Evolutionary conservation across 2,113 vertebrate genomes (phyloP).

Genomic region (Myiozetetes cayanensis): DNA sequence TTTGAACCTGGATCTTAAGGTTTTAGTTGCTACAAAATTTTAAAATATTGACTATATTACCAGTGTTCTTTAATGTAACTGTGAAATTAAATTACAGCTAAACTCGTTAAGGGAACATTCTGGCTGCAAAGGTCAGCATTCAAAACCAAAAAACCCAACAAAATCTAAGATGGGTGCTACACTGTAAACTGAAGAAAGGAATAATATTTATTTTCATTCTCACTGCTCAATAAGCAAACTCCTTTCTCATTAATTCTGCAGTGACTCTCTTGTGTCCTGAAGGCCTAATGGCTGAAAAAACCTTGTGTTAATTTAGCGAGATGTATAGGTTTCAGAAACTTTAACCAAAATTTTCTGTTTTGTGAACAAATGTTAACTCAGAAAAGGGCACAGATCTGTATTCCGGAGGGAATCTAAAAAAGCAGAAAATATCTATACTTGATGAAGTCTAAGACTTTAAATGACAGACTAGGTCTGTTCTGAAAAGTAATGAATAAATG

Average conservation of each 20-base stretch:
- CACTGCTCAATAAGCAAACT: background rate
- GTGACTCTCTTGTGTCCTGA: background rate
- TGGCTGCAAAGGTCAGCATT: background rate
- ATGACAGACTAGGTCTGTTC: background rate
- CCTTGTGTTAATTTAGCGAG: rapidly evolving
- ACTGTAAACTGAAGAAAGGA: background rate
- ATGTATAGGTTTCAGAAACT: background rate
- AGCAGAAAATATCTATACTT: background rate
- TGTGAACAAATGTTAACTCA: background rate
- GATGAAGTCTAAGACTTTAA: background rate
- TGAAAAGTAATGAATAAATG: background rate
- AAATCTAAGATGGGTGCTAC: background rate
- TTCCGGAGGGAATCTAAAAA: background rate
- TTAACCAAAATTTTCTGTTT: background rate
- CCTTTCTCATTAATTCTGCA: background rate
- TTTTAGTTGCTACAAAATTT: background rate
- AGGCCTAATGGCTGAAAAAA: background rate
- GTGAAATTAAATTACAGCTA: background rate
- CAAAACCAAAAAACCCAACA: background rate
- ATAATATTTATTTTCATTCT: background rate
- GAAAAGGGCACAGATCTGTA: background rate
- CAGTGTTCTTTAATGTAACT: background rate
- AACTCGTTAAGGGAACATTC: background rate
- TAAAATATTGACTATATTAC: background rate
- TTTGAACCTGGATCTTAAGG: background rate